Base-by-base conservation (phyloP, 2,113 vertebrate species). In the Callipepla californica region DNA sequence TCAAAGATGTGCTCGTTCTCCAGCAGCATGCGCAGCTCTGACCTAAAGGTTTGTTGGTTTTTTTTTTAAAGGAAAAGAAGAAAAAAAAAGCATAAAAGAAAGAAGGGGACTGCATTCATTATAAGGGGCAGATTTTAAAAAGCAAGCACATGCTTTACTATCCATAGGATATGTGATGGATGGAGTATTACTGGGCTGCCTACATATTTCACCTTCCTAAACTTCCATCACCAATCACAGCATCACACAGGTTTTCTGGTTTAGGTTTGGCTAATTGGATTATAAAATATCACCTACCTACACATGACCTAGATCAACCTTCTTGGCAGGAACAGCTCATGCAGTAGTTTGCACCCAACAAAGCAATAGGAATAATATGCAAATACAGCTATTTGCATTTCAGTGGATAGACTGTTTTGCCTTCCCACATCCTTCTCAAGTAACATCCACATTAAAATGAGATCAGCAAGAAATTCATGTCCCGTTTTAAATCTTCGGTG, bases 1-100 rank as follows among this genome's bases (percentile, higher is more conserved):
- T 96, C 92, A 69, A 87, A 96, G 63, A 95, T 79, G 48, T 65
- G n/a, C 58, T 94, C 83, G 3, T 96, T 96, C 68, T 93, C 86
- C 80, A 96, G 73, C 63, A 96, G 61, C 67, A 78, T 45, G 36
- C 40, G 94, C 28, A 97, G 77, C 34, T 94, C 90, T 80, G 90
- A 67, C 48, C 89, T 87, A 58, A 38, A 36, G 40, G 30, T 57
- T 40, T 40, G 40, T 40, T 40, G 40, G 40, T 11, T 11, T 15
- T 70, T 72, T 47, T 47, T 47, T 32, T 11, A 26, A 28, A 53
- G 15, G 16, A 53, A 26, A 26, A 26, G 26, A 51, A n/a, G n/a
- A 26, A 25, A 25, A 51, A 13, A 26, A 55, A 85, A 26, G 25
- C 1, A 3, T 5, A 45, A 47, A 48, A 58, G 61, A 25, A 34